Evolutionary conservation across 2,888 invertebrate genomes (phyloP).

Genomic region (Parelbella ahira): DNA sequence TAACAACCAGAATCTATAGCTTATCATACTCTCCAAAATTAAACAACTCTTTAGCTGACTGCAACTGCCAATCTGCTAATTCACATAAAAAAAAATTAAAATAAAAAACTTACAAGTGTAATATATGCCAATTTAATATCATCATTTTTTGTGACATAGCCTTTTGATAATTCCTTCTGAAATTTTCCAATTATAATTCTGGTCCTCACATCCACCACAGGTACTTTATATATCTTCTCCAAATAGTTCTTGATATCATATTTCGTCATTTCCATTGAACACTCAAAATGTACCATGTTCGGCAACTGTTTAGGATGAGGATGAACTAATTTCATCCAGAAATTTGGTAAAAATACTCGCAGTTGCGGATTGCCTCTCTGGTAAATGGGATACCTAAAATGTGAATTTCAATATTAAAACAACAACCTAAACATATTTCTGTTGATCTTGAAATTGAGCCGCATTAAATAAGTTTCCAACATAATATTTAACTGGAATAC

Average conservation of each 20-base stretch:
- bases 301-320: constrained; percentile 84
- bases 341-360: constrained; percentile 95
- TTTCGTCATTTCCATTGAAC: constrained; percentile 96
- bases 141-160: constrained; percentile 89
- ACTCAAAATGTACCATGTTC: constrained; percentile 92
- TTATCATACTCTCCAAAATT: too few relatives aligned
- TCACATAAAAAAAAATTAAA: too few relatives aligned
- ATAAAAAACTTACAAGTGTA: constrained; percentile 81
- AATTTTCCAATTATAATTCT: constrained; percentile 86
- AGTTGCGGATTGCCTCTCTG: constrained; percentile 96
- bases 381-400: constrained; percentile 92
- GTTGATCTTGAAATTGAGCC: too few relatives aligned
- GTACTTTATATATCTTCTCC: constrained; percentile 96
- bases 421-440: too few relatives aligned
- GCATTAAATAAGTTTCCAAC: too few relatives aligned
- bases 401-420: too few relatives aligned
- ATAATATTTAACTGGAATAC: too few relatives aligned
- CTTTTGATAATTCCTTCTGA: constrained; percentile 78
- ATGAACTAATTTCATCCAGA: constrained; percentile 96
- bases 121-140: constrained; percentile 91
- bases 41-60: too few relatives aligned
- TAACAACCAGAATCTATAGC: too few relatives aligned
- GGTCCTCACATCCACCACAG: constrained; percentile 88
- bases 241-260: constrained; percentile 95
- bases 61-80: too few relatives aligned